phyloP scores from a whole-genome alignment of 53 echinoderm and acorn worm genomes.

The Mesocentrotus franciscanus region DNA sequence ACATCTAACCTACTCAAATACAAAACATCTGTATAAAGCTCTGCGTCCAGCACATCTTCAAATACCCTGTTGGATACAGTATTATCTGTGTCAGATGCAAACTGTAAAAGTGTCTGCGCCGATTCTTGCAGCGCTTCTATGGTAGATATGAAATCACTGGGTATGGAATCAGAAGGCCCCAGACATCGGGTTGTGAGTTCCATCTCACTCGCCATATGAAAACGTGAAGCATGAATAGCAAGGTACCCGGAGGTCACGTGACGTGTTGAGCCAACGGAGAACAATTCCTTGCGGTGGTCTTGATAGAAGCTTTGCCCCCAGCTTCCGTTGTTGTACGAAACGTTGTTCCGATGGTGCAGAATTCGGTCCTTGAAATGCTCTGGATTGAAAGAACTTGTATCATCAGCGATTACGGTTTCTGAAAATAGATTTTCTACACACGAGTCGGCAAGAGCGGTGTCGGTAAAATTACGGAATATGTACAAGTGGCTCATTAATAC shows the following conservation, averaged over 20 bases:
- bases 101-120: constrained; percentile 17
- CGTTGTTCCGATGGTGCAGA: not conserved
- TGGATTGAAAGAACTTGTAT: constrained; percentile 17
- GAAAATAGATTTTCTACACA: constrained; percentile 44
- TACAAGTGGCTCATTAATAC: constrained; percentile 45
- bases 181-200: constrained; percentile 22
- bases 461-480: constrained; percentile 23
- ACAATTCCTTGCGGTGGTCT: not conserved
- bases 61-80: not conserved
- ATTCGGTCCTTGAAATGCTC: not conserved
- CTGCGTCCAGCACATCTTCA: not conserved
- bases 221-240: not conserved
- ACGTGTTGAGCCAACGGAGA: not conserved
- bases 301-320: not conserved
- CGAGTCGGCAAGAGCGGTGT: constrained; percentile 5
- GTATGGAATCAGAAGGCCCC: not conserved
- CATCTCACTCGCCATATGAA: constrained; percentile 40
- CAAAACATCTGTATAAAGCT: constrained; percentile 32
- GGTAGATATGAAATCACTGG: not conserved
- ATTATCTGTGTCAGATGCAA: constrained; percentile 45
- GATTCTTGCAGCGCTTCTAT: not conserved
- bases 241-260: constrained; percentile 32
- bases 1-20: constrained; percentile 11
- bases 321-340: not conserved
- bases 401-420: not conserved